Conservation (phyloP, 64 coral and sea anemone genomes). For the Stylophora pistillata region DNA sequence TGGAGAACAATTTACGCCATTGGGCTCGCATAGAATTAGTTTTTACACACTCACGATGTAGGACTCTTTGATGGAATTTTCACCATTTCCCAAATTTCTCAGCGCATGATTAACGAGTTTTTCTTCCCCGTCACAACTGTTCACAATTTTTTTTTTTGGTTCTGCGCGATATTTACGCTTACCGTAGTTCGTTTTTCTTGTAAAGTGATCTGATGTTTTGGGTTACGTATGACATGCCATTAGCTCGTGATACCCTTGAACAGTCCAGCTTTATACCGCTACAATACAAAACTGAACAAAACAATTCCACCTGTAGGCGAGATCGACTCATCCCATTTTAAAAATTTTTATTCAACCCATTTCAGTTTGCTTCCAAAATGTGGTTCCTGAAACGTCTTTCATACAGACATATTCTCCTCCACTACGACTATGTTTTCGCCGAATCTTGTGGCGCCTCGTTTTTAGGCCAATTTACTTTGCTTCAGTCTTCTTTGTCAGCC, state of each 20-base stretch:
- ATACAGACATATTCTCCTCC: too few species aligned
- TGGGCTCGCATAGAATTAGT: too few species aligned
- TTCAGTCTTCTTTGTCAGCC: too few species aligned
- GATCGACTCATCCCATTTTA: neutral
- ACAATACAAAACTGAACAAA: neutral
- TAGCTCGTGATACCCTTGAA: neutral
- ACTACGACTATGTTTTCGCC: too few species aligned
- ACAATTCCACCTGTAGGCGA: constrained; percentile 9
- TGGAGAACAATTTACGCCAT: too few species aligned
- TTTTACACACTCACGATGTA: too few species aligned
- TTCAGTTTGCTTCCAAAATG: neutral
- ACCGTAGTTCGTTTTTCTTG: constrained; percentile 8
- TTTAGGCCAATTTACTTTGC: too few species aligned
- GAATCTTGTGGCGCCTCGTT: too few species aligned
- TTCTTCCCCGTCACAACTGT: neutral
- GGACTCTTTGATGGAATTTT: neutral
- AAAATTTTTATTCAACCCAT: neutral
- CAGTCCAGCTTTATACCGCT: neutral
- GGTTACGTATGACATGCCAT: constrained; percentile 7
- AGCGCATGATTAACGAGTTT: neutral
- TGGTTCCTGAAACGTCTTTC: too few species aligned
- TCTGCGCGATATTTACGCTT: neutral
- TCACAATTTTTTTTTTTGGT: constrained; percentile 19
- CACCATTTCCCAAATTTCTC: neutral
- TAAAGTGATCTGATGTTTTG: constrained; percentile 31